Base-by-base conservation (phyloP, 2,888 invertebrate species). In the Lasius fuliginosus region DNA sequence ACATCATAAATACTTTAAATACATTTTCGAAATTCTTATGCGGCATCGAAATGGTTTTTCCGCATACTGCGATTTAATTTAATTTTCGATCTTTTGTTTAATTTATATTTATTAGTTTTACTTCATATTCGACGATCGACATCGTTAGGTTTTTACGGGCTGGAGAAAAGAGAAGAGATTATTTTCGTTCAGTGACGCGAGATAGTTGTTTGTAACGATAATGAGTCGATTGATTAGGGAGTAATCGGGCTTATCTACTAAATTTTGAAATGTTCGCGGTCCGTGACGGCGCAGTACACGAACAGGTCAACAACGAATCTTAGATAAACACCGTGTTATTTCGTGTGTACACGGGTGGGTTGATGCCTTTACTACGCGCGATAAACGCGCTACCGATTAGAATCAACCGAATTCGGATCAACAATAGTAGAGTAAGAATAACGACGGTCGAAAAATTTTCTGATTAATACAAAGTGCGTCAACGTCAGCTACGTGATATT, bases 301-400 rank as follows among this genome's bases (percentile, higher is more conserved):
- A 56, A 65, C 5, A 15, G 1, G 46, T 75, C 75, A 75, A 64
- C 46, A 64, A 8, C 23, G n/a, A 33, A 75, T 27, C 18, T 18
- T 65, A 49, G 46, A 75, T 75, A 76, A 76, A 23, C 11, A 3
- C 15, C 23, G 23, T 30, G n/a, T 74, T 42, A 36, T 27, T 33
- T 62, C 65, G 23, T 65, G 36, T 65, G 23, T 74, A 36, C n/a
- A 65, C 18, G 11, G 12, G 18, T 23, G 23, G 9, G 5, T 23
- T 23, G 15, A 27, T 27, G 23, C 33, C 33, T 65, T 76, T 76
- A 49, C 18, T 76, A 49, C 33, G 2, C 11, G 23, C 23, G 49
- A 49, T 36, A 49, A 76, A 12, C n/a, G 30, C 30, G 12, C n/a
- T 42, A 64, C 15, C 42, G 42, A 36, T 65, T 76, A 33, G 2